A percentile compares a stretch with the other conserved stretches of the same genome.
Conservation (phyloP, 2,113 vertebrate genomes). For the Cisticola juncidis region DNA sequence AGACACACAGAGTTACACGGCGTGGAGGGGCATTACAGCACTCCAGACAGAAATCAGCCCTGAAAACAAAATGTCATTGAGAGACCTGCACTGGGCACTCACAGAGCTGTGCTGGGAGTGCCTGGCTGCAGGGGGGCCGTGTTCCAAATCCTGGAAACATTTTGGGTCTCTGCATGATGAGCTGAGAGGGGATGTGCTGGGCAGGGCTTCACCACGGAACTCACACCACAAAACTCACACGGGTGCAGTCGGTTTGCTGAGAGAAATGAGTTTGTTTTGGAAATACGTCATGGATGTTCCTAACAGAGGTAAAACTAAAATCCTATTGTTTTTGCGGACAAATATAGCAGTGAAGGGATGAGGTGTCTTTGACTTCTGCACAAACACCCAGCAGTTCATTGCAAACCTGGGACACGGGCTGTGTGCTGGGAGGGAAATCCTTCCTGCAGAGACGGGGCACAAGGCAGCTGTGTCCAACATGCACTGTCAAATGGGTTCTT, state of each 20-base stretch:
- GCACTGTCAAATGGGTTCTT: background rate
- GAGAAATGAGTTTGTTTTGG: background rate
- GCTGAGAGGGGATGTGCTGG: background rate
- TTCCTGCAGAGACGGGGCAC: background rate
- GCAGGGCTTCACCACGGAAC: background rate
- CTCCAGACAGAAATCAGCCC: background rate
- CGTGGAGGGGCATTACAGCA: background rate
- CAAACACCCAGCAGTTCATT: background rate
- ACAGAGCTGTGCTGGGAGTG: background rate
- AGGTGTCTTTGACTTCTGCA: background rate
- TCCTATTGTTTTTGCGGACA: background rate
- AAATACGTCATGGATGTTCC: background rate
- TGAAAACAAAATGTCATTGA: accelerated
- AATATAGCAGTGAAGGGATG: background rate
- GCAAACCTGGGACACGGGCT: accelerated
- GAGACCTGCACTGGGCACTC: background rate
- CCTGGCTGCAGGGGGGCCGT: background rate
- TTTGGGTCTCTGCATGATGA: no score
- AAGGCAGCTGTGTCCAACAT: background rate
- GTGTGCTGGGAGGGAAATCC: background rate
- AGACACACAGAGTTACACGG: background rate
- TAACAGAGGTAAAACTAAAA: background rate
- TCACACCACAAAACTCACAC: accelerated
- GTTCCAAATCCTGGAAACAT: background rate
- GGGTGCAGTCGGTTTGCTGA: accelerated